Conservation (phyloP, 1,140 invertebrate species). For the Anoplolepis gracilipes region DNA sequence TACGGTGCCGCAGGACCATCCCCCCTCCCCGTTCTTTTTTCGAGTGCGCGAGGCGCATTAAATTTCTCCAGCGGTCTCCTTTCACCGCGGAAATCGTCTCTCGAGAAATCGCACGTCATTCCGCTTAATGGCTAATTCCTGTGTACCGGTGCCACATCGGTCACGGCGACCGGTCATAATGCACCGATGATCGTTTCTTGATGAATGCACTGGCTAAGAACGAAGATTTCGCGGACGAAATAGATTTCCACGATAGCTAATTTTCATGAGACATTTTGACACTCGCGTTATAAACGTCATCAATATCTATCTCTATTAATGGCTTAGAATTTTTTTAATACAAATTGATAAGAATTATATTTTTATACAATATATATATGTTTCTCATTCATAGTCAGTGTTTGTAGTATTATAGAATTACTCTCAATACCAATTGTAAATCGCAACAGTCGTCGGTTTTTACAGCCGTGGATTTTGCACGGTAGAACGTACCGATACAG, state of each 20-base stretch:
- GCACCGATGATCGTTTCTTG: slow-evolving; percentile 55
- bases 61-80: slow-evolving; percentile 65
- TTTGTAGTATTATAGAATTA: neutral
- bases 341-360: neutral
- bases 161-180: slow-evolving; percentile 52
- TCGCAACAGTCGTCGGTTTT: slow-evolving; percentile 18
- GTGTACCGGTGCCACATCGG: slow-evolving; percentile 38
- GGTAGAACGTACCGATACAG: slow-evolving; percentile 22
- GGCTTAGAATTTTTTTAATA: neutral
- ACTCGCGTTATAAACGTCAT: slow-evolving; percentile 11
- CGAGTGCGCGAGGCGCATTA: slow-evolving; percentile 52
- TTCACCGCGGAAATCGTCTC: slow-evolving; percentile 61
- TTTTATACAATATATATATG: neutral
- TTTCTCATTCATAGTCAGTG: neutral
- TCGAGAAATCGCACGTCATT: slow-evolving; percentile 73
- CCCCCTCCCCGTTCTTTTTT: slow-evolving; percentile 21
- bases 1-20: slow-evolving; percentile 56
- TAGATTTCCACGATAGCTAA: slow-evolving; percentile 66
- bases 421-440: slow-evolving; percentile 16
- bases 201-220: slow-evolving; percentile 42
- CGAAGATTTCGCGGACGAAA: slow-evolving; percentile 28
- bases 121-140: slow-evolving; percentile 71
- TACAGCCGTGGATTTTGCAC: slow-evolving; percentile 24
- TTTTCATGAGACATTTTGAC: slow-evolving; percentile 45
- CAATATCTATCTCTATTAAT: neutral